Evolutionary conservation across 2,113 vertebrate species (phyloP), one percentile per base, ranked within the genome.

Genomic region (Festucalex cinctus): DNA sequence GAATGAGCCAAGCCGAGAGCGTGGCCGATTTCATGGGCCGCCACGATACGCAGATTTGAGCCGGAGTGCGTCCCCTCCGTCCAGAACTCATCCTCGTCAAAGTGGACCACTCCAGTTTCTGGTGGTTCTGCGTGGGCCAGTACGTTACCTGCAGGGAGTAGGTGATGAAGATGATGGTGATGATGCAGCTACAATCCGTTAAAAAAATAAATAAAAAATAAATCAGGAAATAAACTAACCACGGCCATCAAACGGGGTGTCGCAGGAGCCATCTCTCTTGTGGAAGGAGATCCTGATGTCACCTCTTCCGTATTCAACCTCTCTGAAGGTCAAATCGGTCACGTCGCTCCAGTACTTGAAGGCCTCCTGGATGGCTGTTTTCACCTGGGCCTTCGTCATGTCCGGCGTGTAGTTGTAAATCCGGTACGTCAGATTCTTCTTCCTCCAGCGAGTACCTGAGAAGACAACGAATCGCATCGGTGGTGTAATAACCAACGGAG

Each of bases 21-120:
- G 1, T 96, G 95, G 43, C 95, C 95, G 5, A 96, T 91, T 80
- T 96, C 95, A n/a, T 96, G 95, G 56, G 94, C 92, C 4, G 95
- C 94, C 4, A 96, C 92, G 69, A 96, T 94, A 19, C 94, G 93
- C 51, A 96, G 89, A 82, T 96, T 96, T 54, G 93, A 89, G 0
- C 95, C 95, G 0, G 71, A 75, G 59, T 84, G 88, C 5, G 84
- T 75, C 2, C 92, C 86, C 76, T 96, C 95, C 0, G 94, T 95
- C 95, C 95, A 96, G 51, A 78, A 79, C 80, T 96, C 95, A 17
- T 94, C 94, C 54, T 94, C 92, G 63, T 96, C 95, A 37, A 96
- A 95, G 71, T 96, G 95, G 61, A 95, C 91, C 0, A 93, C 88
- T 41, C 95, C 95, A 14, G 92, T 89, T 63, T 95, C 92, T 67